Base-by-base conservation (phyloP, 2,888 invertebrate species). In the Athetis lepigone region DNA sequence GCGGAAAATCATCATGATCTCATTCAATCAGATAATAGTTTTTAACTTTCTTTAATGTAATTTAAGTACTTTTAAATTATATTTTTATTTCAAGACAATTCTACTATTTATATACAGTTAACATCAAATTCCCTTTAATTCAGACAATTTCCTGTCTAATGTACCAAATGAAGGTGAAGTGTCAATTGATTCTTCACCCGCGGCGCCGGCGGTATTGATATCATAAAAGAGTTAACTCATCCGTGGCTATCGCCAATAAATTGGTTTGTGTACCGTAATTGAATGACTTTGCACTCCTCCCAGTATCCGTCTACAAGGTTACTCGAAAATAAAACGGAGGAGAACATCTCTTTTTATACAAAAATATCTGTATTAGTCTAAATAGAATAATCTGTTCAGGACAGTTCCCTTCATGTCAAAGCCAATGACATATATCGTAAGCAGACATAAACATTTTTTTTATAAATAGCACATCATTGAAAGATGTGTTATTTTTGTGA, bases 221-320 rank as follows among this genome's bases (percentile, higher is more conserved):
- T 64, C 75, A 69, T 75, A 77, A 71, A 76, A 77, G 58, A 56
- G 73, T 65, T 65, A 66, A 62, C 65, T 64, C 63, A 67, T 56
- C 65, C 43, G 39, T 62, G 54, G 37, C 55, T 65, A 68, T 65
- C 19, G 36, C 56, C 54, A 58, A 75, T 71, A 72, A 79, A 77
- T 75, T 77, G 63, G 47, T 66, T 75, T 56, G 37, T 50, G 37
- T 50, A 39, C 50, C 52, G 40, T 77, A 72, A 77, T 75, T 70
- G 73, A 60, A 77, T 67, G 66, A 51, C 47, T 56, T 54, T 54
- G 23, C 56, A 62, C 51, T 37, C 64, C 47, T 45, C 33, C 51
- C 47, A 36, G 36, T 42, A 54, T 33, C 33, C 52, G 33, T n/a
- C 18, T 29, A 42, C 19, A 50, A 23, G 18, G 21, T 21, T 63